Base-by-base conservation (phyloP, 2,888 invertebrate species). In the Cheilosia grossa region DNA sequence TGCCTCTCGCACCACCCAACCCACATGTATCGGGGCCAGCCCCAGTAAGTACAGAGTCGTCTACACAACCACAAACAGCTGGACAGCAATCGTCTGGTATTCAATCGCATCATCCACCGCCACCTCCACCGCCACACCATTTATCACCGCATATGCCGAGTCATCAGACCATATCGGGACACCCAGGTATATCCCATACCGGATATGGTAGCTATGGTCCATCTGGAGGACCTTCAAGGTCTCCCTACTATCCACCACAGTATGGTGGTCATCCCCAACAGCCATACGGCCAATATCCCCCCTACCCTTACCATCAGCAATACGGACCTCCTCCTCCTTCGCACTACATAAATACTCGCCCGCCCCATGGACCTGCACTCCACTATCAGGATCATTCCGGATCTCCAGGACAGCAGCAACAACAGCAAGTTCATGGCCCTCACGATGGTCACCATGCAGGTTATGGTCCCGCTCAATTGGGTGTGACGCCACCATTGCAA, bases 161-260 rank as follows among this genome's bases (percentile, higher is more conserved):
- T 40, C 91, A 91, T 87, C 91, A 90, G 63, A 88, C 89, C 10
- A 91, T 91, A 87, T 89, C 91, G 1, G 89, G 89, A n/a, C 91
- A 91, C 87, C 89, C 90, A 30, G 90, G 90, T 0, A 87, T 87
- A 77, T 82, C 87, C 17, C 92, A 91, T 86, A 88, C 90, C 40
- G 89, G 90, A 4, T 92, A 92, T 87, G 90, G 89, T 10, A 90
- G 90, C 77, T 91, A 91, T 83, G 91, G 91, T 2, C 90, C 91
- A 7, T 89, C 91, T 15, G 87, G 89, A 17, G 90, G 91, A 0
- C 92, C 91, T 7, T 89, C 91, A 0, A 89, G 92, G 4, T 89
- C 92, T 0, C 92, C 92, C 9, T 91, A 91, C 79, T 92, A 92
- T 87, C 91, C 91, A 82, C 91, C 92, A 9, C 92, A 92, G 73